A percentile compares a stretch with the other conserved stretches of the same genome.
Conservation (phyloP, 2,888 invertebrate genomes). For the Anorthoa munda region DNA sequence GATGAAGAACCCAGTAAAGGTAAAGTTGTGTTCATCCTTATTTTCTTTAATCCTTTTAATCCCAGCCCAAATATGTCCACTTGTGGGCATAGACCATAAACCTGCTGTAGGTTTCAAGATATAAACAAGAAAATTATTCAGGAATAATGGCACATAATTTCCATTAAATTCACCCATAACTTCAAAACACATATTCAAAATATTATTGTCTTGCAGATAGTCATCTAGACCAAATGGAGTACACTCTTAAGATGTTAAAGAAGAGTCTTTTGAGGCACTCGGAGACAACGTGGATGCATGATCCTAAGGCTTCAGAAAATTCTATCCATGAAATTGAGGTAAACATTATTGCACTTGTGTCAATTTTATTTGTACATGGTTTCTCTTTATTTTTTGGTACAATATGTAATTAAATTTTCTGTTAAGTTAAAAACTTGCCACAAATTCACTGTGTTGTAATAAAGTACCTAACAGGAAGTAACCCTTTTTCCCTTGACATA, state of each 20-base stretch:
- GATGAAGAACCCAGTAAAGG: conserved; percentile 75
- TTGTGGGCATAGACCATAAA: background rate
- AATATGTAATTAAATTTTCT: background rate
- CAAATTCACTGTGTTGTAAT: background rate
- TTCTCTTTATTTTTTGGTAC: background rate
- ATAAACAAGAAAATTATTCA: background rate
- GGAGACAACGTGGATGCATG: conserved; percentile 75
- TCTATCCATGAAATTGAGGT: conserved; percentile 69
- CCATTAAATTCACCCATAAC: background rate
- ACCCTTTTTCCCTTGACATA: background rate
- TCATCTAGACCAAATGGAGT: conserved; percentile 82
- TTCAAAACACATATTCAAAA: background rate
- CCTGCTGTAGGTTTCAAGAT: background rate
- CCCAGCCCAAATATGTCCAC: background rate
- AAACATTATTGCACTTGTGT: background rate
- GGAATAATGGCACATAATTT: background rate
- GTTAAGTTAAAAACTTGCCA: too few species aligned
- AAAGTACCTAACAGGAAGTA: background rate
- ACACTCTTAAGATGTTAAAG: conserved; percentile 84
- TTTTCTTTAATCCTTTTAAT: background rate
- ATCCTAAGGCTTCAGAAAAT: conserved; percentile 71
- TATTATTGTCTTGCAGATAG: conserved; percentile 67
- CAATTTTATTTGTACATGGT: background rate
- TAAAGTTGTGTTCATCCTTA: conserved; percentile 29
- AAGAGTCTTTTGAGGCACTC: conserved; percentile 84